phyloP scores from a whole-genome alignment of 2,888 invertebrate species.

The Sepioteuthis lessoniana region DNA sequence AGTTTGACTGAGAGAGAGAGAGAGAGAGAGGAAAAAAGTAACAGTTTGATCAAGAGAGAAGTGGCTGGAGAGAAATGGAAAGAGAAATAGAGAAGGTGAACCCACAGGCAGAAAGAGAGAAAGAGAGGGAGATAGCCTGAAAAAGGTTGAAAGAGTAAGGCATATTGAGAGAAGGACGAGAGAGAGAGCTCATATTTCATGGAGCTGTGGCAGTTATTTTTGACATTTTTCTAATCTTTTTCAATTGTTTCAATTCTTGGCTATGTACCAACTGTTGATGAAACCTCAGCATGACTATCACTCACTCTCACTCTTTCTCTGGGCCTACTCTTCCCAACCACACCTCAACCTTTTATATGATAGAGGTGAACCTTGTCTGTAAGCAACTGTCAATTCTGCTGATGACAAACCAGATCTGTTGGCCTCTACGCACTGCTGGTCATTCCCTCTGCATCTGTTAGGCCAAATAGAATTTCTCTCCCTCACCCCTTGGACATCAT shows the following conservation, averaged over 20 bases:
- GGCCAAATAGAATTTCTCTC: not conserved
- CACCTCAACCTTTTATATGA: not conserved
- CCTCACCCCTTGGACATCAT: not conserved
- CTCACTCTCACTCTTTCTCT: not conserved
- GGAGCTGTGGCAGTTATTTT: slow-evolving; percentile 33
- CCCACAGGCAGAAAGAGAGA: not conserved
- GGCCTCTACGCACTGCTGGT: slow-evolving; percentile 21
- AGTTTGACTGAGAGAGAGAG: no score
- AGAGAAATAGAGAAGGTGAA: no score
- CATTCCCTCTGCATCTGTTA: not conserved
- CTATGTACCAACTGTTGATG: not conserved
- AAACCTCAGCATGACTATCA: not conserved
- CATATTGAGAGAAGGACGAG: not conserved
- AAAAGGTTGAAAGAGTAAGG: not conserved
- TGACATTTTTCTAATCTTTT: slow-evolving; percentile 23
- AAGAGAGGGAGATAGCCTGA: not conserved
- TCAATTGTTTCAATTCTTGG: slow-evolving; percentile 33
- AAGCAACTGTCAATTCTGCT: slow-evolving; percentile 33
- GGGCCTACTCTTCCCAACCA: not conserved
- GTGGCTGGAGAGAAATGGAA: no score
- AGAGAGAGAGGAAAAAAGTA: no score
- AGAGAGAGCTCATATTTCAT: not conserved
- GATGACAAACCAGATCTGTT: slow-evolving; percentile 33
- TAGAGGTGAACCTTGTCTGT: slow-evolving; percentile 33
- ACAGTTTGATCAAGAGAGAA: no score